Base-by-base conservation (phyloP, 2,797 vertebrate genomes). In the Phylloscopus collybita region DNA sequence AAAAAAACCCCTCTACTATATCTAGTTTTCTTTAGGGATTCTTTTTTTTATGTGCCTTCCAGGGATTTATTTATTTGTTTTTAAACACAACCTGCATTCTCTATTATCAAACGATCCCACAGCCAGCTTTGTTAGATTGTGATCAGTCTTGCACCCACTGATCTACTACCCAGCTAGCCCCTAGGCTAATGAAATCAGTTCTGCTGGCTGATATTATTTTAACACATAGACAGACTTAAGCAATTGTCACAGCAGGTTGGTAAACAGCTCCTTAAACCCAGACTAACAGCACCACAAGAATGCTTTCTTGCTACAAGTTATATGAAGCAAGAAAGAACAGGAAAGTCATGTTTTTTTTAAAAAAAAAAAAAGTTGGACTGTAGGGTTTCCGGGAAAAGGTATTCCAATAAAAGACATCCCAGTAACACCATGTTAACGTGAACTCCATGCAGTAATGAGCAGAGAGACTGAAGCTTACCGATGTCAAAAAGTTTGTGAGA, bases 171-270 rank as follows among this genome's bases (percentile, higher is more conserved):
- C 29, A 74, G 65, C 57, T 56, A 73, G 32, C 26, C 87, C 29
- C 53, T n/a, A 82, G 79, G 87, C 64, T 93, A 91, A 73, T 42
- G 75, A 90, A 94, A 96, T 56, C 51, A 64, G 27, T 29, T 56
- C 26, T 78, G 56, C 32, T 38, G 50, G 14, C 12, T 90, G 76
- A 22, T 45, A n/a, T 15, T 73, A 53, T 51, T 62, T 27, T 51
- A 86, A 75, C 50, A 54, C 15, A 17, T 1, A 79, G 45, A 66
- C 15, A 50, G 36, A 67, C 49, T 76, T 73, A 22, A 70, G 60
- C 60, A 92, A 82, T 71, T 56, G 9, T 59, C 66, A 67, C 15
- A 71, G 26, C 16, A 26, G 25, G 10, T 50, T 82, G 38, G 72
- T 51, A 80, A 96, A 82, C 30, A 91, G 40, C 49, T 87, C 22